These are phyloP conservation scores for Limnephilus lunatus DNA, from an alignment of 2,888 invertebrate species.

Conservation along the genomic window DNA sequence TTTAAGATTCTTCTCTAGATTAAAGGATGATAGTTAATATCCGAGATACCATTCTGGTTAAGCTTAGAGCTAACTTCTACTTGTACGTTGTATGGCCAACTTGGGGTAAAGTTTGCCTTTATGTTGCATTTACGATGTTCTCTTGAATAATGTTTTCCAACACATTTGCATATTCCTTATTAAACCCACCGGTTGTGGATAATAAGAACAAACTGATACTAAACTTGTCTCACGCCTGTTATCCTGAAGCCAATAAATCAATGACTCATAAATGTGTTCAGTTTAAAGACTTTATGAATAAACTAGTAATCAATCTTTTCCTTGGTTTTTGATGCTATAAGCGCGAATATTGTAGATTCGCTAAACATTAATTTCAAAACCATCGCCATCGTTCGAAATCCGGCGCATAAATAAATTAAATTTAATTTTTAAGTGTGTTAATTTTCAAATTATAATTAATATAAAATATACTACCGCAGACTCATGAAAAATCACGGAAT, in stretches of 20 bases:
- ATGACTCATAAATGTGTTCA: not conserved
- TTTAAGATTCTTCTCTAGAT: not conserved
- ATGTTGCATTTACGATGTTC: conserved; percentile 27
- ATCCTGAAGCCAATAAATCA: not conserved
- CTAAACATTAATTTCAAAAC: too few species aligned
- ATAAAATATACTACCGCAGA: too few species aligned
- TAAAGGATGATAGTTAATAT: not conserved
- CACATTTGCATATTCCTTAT: not conserved
- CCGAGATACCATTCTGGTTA: not conserved
- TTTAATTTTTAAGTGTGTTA: too few species aligned
- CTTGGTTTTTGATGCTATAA: not conserved
- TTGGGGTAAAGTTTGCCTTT: conserved; percentile 21
- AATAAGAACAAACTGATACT: not conserved
- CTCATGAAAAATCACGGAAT: too few species aligned
- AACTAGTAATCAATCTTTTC: not conserved
- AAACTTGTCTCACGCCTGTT: not conserved
- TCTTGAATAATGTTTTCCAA: conserved; percentile 4
- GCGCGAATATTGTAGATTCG: too few species aligned
- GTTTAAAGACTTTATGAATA: not conserved
- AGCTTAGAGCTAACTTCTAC: not conserved
- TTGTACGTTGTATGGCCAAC: not conserved
- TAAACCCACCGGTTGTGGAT: not conserved
- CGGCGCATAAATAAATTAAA: too few species aligned
- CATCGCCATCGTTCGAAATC: too few species aligned
- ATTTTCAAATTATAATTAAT: too few species aligned